Base-by-base conservation (phyloP, 2,797 vertebrate genomes). In the Leucoraja ocellata region DNA sequence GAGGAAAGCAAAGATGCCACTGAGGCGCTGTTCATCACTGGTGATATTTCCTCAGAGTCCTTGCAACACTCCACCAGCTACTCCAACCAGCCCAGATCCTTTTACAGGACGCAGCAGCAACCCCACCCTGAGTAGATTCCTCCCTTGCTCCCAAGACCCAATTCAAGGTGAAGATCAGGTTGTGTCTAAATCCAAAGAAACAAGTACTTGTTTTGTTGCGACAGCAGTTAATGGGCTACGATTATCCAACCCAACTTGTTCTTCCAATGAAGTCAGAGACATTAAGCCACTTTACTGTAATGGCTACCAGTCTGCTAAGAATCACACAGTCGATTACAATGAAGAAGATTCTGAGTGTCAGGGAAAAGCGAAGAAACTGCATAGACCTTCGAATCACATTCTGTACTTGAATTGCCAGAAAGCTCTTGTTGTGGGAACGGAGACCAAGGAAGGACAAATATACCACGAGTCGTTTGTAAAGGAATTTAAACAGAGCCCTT, bases 21-120 rank as follows among this genome's bases (percentile, higher is more conserved):
- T 99, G 77, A 97, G 98, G 93, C 98, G 98, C 32, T 99, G 98
- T 95, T 99, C 98, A 0, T 99, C 99, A 0, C 95, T 99, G 95
- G 97, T 99, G 93, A 97, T 99, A 94, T 99, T 99, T 93, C 98
- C 98, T 23, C 96, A 97, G 95, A 99, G 98, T 94, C 98, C 98
- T 93, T 98, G 97, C 63, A 96, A 94, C 94, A 98, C 98, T 6
- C 98, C 98, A 16, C 98, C 98, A 28, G 95, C 97, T 74, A 98
- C 98, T 86, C 98, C 98, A 0, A 96, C 97, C 77, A 96, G 95
- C 94, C 95, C 96, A 8, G 95, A 95, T 93, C 95, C 96, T 5
- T 93, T 95, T 2, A 93, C 93, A 0, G 96, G 94, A 93, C 96
- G 96, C 94, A 96, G 96, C 1, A 94, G 95, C 93, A 96, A 97